Evolutionary conservation across 2,888 invertebrate species (phyloP).

Genomic region (Carpatolechia fugitivella): DNA sequence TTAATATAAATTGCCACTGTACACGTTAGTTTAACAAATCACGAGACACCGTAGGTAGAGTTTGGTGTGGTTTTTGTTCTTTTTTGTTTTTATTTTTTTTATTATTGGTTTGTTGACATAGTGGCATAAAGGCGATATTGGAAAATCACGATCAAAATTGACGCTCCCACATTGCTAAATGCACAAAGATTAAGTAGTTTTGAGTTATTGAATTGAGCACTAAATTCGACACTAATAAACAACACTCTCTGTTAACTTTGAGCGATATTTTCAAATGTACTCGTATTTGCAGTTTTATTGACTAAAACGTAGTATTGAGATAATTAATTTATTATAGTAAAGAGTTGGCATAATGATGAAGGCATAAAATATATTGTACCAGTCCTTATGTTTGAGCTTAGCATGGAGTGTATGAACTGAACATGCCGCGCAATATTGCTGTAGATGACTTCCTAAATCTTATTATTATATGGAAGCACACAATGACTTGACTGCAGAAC

Average conservation of each 20-base stretch:
- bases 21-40: conserved; percentile 21
- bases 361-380: not conserved
- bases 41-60: conserved; percentile 28
- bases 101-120: conserved; percentile 58
- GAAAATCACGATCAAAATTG: conserved; percentile 38
- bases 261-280: not conserved
- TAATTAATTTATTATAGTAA: not conserved
- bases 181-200: conserved; percentile 33
- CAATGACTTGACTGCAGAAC: no score
- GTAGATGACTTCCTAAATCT: not conserved
- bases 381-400: not conserved
- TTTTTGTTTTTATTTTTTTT: conserved; percentile 33
- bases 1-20: conserved; percentile 30
- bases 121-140: conserved; percentile 63
- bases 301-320: not conserved
- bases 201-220: conserved; percentile 7
- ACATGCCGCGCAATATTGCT: not conserved
- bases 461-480: not conserved
- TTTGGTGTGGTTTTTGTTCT: conserved; percentile 29
- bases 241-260: not conserved
- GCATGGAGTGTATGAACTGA: not conserved
- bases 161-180: conserved; percentile 46
- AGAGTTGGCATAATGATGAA: not conserved
- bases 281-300: not conserved
- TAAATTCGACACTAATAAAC: not conserved